These are phyloP conservation scores for Limnephilus rhombicus DNA, from an alignment of 2,888 invertebrate species.

Conservation along the genomic window DNA sequence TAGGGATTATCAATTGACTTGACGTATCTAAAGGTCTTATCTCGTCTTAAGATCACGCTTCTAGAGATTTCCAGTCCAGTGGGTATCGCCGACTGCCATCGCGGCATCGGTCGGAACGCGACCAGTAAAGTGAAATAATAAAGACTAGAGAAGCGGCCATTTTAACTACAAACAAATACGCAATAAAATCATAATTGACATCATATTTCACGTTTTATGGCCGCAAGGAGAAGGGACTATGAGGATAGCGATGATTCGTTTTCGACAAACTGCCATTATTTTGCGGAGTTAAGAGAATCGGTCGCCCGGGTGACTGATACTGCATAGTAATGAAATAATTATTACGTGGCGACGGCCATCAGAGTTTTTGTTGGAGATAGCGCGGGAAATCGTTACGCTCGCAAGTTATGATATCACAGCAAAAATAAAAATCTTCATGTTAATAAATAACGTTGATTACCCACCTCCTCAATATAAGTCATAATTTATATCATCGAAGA, in stretches of 20 bases:
- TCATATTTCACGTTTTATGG: slow-evolving; percentile 61
- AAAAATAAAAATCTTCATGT: background rate
- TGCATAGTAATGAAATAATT: slow-evolving; percentile 56
- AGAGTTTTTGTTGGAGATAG: slow-evolving; percentile 2
- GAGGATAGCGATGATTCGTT: slow-evolving; percentile 47
- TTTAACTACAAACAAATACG: slow-evolving; percentile 64
- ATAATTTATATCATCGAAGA: background rate
- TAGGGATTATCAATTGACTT: too few relatives aligned
- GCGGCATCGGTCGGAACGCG: background rate
- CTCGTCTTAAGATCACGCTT: background rate
- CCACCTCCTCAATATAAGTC: background rate
- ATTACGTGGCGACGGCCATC: slow-evolving; percentile 17
- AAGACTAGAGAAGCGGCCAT: slow-evolving; percentile 45
- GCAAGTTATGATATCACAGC: background rate
- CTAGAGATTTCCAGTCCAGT: background rate
- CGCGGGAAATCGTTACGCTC: background rate
- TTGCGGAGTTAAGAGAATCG: slow-evolving; percentile 42
- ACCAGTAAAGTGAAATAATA: slow-evolving; percentile 44
- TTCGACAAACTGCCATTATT: slow-evolving; percentile 56
- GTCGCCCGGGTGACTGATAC: slow-evolving; percentile 48
- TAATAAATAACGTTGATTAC: background rate
- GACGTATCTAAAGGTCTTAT: too few relatives aligned
- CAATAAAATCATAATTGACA: slow-evolving; percentile 62
- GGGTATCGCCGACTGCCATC: background rate
- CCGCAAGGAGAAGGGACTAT: slow-evolving; percentile 32